These are phyloP conservation scores for Helicoverpa armigera DNA, from an alignment of 1,140 invertebrate genomes.

Conservation along the genomic window DNA sequence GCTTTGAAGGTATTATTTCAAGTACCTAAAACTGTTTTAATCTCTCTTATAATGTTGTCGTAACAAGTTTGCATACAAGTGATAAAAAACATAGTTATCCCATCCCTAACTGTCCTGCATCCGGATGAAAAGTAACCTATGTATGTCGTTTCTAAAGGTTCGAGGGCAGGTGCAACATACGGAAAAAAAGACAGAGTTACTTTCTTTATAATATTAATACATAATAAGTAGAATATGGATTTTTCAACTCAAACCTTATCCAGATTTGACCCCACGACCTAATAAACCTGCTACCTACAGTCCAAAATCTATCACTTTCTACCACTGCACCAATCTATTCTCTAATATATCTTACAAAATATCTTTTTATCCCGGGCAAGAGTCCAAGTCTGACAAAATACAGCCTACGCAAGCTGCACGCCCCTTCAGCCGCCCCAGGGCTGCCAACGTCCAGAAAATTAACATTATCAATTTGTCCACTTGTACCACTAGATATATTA, in stretches of 20 bases:
- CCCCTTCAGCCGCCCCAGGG: not conserved
- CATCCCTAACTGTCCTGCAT: no score
- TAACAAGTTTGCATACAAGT: no score
- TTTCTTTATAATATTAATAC: no score
- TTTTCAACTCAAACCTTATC: no score
- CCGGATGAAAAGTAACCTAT: no score
- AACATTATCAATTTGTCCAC: constrained; percentile 18
- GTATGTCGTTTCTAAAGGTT: no score
- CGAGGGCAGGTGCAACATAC: no score
- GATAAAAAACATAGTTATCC: no score
- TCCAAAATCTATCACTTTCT: not conserved
- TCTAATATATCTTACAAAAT: not conserved
- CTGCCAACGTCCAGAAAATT: constrained; percentile 26
- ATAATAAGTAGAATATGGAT: no score
- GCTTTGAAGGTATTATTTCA: not conserved
- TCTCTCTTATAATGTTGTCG: no score
- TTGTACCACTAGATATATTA: not conserved
- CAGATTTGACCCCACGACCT: no score
- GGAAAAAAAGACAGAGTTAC: no score
- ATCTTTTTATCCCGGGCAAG: constrained; percentile 1
- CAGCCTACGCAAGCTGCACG: constrained; percentile 3
- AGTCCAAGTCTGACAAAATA: constrained; percentile 24
- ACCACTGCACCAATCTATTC: not conserved
- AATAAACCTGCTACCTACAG: not conserved
- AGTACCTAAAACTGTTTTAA: not conserved